Evolutionary conservation across 1,140 invertebrate species (phyloP).

Genomic region (Drosophila murphyi): DNA sequence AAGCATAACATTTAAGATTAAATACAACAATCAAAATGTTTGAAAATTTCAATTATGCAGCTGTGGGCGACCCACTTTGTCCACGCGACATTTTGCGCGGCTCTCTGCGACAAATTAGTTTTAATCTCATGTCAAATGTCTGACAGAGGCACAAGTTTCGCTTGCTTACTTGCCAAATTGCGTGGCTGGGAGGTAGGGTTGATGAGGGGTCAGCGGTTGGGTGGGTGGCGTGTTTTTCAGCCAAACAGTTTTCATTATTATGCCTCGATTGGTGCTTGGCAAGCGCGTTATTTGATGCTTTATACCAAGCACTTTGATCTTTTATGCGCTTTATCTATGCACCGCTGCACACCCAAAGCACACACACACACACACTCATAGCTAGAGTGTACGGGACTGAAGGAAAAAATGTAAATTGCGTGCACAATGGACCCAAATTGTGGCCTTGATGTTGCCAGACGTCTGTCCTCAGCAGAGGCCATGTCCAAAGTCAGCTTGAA

Average conservation of each 20-base stretch:
- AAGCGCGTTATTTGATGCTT: slow-evolving; percentile 77
- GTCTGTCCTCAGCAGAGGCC: slow-evolving; percentile 31
- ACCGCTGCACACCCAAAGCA: slow-evolving; percentile 25
- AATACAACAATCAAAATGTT: not conserved
- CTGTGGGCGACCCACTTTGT: slow-evolving; percentile 8
- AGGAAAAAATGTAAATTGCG: slow-evolving; percentile 39
- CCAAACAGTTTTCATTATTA: slow-evolving; percentile 77
- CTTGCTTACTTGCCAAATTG: slow-evolving; percentile 38
- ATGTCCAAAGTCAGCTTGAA: slow-evolving; percentile 4
- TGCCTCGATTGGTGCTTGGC: slow-evolving; percentile 73
- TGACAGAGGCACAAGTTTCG: slow-evolving; percentile 51
- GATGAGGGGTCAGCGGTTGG: not conserved
- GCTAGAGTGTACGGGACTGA: not conserved
- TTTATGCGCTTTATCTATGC: slow-evolving; percentile 79
- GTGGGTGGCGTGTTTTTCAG: slow-evolving; percentile 25
- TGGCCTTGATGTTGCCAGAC: slow-evolving; percentile 57
- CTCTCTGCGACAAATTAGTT: slow-evolving; percentile 42
- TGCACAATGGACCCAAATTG: slow-evolving; percentile 50
- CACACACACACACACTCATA: slow-evolving; percentile 17
- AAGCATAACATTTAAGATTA: no score
- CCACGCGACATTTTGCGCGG: not conserved
- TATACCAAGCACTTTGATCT: slow-evolving; percentile 78
- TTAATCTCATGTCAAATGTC: slow-evolving; percentile 76
- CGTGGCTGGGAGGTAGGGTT: not conserved
- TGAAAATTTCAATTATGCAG: slow-evolving; percentile 1